Evolutionary conservation across 2,888 invertebrate genomes (phyloP), one percentile per base, ranked within the genome.

Genomic region (Aphodius granarius): DNA sequence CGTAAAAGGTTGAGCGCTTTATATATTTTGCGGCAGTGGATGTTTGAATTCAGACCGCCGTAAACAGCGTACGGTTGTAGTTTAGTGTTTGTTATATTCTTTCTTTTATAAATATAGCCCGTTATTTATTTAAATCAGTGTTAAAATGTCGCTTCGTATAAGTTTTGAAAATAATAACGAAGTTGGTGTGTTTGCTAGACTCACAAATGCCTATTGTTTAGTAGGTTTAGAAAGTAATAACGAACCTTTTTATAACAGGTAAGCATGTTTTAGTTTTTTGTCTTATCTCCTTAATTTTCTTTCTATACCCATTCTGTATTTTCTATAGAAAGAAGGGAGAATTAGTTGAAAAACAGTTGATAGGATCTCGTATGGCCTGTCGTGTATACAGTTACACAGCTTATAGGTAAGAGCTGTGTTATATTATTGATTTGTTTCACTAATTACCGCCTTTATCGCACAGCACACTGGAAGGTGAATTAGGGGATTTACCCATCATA

Each of bases 91-190:
- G 17, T 65, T 63, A 16, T 63, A 63, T 3, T 63, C 9, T 19
- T 65, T 9, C 63, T 17, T 72, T 73, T 73, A 62, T 22, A 13
- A 63, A 73, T 22, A 17, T 43, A 43, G 13, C 13, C 43, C 9
- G 13, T 43, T 43, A 43, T 43, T 43, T 43, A 43, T 43, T 43
- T 43, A 13, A 43, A 43, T 43, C 13, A 9, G 43, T 13, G 43
- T 43, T 43, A 81, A 82, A 83, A 96, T 96, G 99, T 98, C 99
- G 86, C 92, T 97, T 76, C 94, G 99, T 83, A 95, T 96, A 65
- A 97, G 99, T 89, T 99, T 98, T 86, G 99, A 99, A 89, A 98
- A 98, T 86, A 98, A 97, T 87, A 98, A 99, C 86, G 99, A 99
- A 89, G 92, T 99, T 79, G 99, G 99, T 78, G 99, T 98, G 74